Evolutionary conservation across 1,140 invertebrate species (phyloP).

Genomic region (Cherax destructor): DNA sequence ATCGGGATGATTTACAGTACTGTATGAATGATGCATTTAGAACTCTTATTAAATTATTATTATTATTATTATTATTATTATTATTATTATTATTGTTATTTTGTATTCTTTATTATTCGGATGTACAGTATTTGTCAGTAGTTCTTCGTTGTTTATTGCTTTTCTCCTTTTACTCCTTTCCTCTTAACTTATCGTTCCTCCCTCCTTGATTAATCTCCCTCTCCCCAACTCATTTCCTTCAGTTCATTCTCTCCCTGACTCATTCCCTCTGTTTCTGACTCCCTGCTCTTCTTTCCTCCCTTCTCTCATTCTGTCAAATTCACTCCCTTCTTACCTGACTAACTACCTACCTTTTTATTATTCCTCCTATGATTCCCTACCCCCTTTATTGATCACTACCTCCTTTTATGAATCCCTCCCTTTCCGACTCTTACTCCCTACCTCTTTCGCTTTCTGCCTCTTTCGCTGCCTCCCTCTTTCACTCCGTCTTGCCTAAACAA

Average conservation of each 20-base stretch:
- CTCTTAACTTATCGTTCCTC: neutral
- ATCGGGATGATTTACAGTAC: too few relatives aligned
- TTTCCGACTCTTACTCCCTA: neutral
- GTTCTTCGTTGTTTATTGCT: neutral
- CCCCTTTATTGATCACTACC: neutral
- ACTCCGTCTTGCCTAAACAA: neutral
- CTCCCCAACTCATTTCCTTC: neutral
- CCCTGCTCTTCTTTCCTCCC: neutral
- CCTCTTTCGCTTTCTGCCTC: neutral
- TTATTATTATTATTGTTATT: too few relatives aligned
- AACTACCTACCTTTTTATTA: too few relatives aligned
- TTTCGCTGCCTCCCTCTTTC: conserved; percentile 1
- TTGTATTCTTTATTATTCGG: too few relatives aligned
- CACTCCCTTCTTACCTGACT: neutral
- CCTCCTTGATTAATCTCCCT: too few relatives aligned
- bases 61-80: too few relatives aligned
- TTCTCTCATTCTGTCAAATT: neutral
- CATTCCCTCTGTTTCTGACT: too few relatives aligned
- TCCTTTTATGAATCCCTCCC: neutral
- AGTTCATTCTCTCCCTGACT: neutral
- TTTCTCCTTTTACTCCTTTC: neutral
- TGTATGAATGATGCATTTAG: too few relatives aligned
- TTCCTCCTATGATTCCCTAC: too few relatives aligned
- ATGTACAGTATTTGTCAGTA: too few relatives aligned
- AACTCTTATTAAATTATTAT: too few relatives aligned